Evolutionary conservation across 2,797 vertebrate genomes (phyloP).

Genomic region (Rhinogobio ventralis): DNA sequence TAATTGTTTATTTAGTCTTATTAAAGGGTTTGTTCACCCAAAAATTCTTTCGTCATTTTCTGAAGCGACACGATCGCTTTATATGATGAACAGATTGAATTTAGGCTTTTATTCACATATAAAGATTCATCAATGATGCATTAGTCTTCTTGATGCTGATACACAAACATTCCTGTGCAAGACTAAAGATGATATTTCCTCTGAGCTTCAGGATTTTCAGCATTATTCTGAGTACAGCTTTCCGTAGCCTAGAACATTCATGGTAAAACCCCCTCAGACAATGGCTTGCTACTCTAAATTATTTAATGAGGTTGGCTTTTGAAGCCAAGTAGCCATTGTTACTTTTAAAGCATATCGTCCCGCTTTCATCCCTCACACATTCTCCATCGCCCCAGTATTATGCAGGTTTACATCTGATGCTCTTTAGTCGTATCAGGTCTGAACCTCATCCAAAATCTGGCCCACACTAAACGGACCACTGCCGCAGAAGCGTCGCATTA

Average conservation of each 20-base stretch:
- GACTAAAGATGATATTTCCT: constrained; percentile 3
- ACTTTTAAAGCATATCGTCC: constrained; percentile 31
- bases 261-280: constrained; percentile 31
- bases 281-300: constrained; percentile 41
- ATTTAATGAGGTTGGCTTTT: constrained; percentile 45
- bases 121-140: background rate
- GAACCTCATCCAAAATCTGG: constrained; percentile 5
- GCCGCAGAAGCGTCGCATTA: background rate
- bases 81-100: no score
- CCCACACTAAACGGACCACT: background rate
- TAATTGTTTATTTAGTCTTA: background rate
- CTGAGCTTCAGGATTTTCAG: background rate
- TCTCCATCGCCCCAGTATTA: background rate
- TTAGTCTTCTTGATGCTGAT: background rate
- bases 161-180: background rate
- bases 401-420: constrained; percentile 17
- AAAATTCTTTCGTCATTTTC: background rate
- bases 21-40: background rate
- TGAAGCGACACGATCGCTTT: no score
- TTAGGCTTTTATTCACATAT: no score
- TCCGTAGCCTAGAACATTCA: background rate
- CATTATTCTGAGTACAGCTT: constrained; percentile 2
- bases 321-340: constrained; percentile 10
- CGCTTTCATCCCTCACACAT: constrained; percentile 7
- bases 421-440: background rate